A percentile compares a stretch with the other conserved stretches of the same genome.
Conservation (phyloP, 2,113 vertebrate species). For the Ploceus nigricollis region DNA sequence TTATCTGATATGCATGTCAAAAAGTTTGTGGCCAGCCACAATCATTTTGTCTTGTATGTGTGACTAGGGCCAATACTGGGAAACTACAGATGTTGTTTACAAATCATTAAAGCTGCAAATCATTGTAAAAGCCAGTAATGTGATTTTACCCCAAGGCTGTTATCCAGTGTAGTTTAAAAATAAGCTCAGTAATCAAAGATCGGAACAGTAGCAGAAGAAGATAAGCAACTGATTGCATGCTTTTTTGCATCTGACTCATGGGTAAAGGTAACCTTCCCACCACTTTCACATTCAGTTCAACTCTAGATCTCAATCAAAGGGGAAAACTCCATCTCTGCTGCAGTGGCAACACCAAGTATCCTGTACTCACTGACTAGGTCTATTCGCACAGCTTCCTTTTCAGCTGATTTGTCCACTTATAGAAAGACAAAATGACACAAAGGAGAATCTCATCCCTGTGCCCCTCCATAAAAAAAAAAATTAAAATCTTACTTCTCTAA, state of each 20-base stretch:
- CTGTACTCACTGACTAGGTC: neutral
- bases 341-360: neutral
- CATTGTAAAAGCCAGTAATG: neutral
- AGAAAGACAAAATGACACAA: neutral
- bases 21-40: neutral
- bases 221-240: neutral
- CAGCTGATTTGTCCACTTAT: neutral
- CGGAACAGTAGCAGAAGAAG: neutral
- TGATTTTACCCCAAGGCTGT: neutral
- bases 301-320: neutral
- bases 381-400: neutral
- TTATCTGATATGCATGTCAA: neutral
- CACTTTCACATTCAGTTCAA: neutral
- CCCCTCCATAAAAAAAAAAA: neutral
- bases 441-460: neutral
- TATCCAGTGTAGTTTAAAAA: neutral
- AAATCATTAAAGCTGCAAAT: neutral
- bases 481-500: slow-evolving; percentile 37
- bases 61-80: neutral
- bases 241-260: neutral
- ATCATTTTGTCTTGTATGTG: neutral
- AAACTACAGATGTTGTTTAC: neutral
- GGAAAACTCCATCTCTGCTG: neutral
- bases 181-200: neutral
- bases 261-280: neutral